phyloP scores from a whole-genome alignment of 2,113 vertebrate species.

The Enhydra lutris region DNA sequence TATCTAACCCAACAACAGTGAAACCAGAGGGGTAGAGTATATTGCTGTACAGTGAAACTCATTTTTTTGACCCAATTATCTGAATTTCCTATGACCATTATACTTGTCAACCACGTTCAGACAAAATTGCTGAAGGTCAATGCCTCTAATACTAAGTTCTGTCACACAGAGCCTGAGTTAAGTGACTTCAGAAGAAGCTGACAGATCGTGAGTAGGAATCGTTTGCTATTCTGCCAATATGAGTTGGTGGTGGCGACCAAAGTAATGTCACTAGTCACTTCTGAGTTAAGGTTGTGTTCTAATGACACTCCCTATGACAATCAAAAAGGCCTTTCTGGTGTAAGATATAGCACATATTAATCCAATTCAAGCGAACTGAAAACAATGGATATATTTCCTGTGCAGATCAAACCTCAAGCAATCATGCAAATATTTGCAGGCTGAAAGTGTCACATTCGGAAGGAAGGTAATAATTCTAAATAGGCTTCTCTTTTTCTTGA shows the following conservation, averaged over 20 bases:
- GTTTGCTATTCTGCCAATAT: conserved; percentile 41
- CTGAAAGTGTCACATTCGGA: background rate
- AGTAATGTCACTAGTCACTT: conserved; percentile 29
- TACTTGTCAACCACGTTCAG: conserved; percentile 68
- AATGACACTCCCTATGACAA: background rate
- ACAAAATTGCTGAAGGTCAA: conserved; percentile 67
- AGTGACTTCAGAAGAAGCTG: conserved; percentile 52
- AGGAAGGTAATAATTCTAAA: background rate
- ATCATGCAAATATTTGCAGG: conserved; percentile 1
- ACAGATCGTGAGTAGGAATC: conserved; percentile 40
- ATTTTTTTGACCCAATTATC: conserved; percentile 74
- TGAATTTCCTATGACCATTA: conserved; percentile 69
- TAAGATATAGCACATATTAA: background rate
- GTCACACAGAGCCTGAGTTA: conserved; percentile 28
- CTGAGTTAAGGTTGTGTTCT: conserved; percentile 22
- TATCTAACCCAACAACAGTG: conserved; percentile 55
- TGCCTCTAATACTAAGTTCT: conserved; percentile 61
- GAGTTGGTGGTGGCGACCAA: conserved; percentile 39
- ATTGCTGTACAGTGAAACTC: conserved; percentile 63
- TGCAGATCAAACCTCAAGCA: background rate
- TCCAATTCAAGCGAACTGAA: background rate
- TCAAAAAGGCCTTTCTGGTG: conserved; percentile 11
- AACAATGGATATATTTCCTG: background rate
- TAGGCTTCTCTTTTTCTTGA: background rate
- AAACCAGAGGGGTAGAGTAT: conserved; percentile 41